Conservation (phyloP, 2,797 vertebrate species). For the Cyprinodon diabolis region DNA sequence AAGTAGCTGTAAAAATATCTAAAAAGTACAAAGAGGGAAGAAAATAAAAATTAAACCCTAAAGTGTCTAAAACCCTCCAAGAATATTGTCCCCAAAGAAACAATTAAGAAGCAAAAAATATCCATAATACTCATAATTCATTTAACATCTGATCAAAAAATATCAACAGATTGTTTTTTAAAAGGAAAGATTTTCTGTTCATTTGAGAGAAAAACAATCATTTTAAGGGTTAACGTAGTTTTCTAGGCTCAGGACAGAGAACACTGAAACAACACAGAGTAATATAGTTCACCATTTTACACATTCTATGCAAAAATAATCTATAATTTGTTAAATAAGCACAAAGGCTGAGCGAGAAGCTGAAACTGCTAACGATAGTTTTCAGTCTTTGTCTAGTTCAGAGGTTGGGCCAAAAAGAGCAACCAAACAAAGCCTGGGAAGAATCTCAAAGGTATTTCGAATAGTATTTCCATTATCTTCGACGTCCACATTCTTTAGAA, state of each 20-base stretch:
- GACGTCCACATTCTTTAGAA: background rate
- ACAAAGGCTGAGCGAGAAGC: background rate
- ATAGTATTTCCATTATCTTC: background rate
- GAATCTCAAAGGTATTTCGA: background rate
- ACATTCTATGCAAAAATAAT: background rate
- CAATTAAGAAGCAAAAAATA: constrained; percentile 28
- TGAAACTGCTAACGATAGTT: background rate
- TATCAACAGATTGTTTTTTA: constrained; percentile 16
- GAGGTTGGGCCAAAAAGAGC: background rate
- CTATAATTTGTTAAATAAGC: background rate
- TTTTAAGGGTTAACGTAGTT: constrained; percentile 16
- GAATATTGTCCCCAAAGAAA: constrained; percentile 50
- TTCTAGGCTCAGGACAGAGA: background rate
- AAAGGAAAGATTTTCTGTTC: constrained; percentile 48
- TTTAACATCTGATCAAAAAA: constrained; percentile 57
- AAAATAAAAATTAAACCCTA: constrained; percentile 47
- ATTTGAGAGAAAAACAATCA: constrained; percentile 9
- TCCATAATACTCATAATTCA: constrained; percentile 66
- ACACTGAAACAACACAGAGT: background rate
- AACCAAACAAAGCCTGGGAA: background rate
- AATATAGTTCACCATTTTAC: background rate
- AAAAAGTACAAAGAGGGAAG: constrained; percentile 16
- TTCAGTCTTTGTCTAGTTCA: constrained; percentile 11
- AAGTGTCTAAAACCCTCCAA: constrained; percentile 45
- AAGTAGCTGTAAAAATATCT: constrained; percentile 53